These are phyloP conservation scores for Hyalella azteca DNA, from an alignment of 2,888 invertebrate species.

Conservation along the genomic window DNA sequence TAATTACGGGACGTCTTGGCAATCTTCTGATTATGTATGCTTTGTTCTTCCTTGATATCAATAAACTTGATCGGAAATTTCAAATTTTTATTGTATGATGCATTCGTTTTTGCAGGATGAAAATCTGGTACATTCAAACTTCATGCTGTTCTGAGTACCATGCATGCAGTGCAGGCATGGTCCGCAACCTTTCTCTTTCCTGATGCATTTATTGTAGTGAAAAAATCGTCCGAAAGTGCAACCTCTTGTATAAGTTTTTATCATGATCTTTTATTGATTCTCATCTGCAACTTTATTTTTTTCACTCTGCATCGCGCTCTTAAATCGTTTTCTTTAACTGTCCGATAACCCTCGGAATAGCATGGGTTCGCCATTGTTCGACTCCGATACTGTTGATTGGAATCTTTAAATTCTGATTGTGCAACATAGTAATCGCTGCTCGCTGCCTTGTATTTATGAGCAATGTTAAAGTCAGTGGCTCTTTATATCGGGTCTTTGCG, in stretches of 20 bases:
- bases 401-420: background rate
- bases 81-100: too few relatives aligned
- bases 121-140: too few relatives aligned
- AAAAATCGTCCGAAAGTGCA: background rate
- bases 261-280: background rate
- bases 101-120: too few relatives aligned
- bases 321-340: background rate
- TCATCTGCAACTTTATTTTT: background rate
- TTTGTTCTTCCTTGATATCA: too few relatives aligned
- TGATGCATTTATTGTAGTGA: too few relatives aligned
- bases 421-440: constrained; percentile 6
- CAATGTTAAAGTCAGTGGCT: background rate
- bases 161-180: too few relatives aligned
- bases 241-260: background rate
- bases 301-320: background rate
- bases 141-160: too few relatives aligned
- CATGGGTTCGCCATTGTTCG: constrained; percentile 7
- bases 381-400: constrained; percentile 1
- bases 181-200: too few relatives aligned
- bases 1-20: background rate
- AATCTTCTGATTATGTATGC: too few relatives aligned
- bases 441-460: background rate
- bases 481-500: background rate
- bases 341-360: too few relatives aligned
- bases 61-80: too few relatives aligned